Evolutionary conservation across 2,797 vertebrate species (phyloP).

Genomic region (Vespertilio murinus): DNA sequence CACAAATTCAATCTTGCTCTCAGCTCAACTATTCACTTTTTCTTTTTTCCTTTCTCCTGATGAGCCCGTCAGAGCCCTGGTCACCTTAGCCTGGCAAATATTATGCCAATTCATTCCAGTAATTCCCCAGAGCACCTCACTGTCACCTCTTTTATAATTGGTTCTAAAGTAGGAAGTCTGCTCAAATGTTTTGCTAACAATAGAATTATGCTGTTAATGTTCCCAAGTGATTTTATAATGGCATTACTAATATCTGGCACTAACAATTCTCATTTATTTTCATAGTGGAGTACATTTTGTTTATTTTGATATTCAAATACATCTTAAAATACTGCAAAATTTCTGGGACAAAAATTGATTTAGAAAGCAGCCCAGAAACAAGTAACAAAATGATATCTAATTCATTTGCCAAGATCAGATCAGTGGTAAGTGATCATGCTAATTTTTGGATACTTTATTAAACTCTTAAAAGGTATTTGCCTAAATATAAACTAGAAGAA

Average conservation of each 20-base stretch:
- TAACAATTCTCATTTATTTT: not conserved
- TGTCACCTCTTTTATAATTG: not conserved
- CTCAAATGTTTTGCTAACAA: not conserved
- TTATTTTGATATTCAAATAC: constrained; percentile 26
- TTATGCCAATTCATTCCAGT: not conserved
- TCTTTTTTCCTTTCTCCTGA: not conserved
- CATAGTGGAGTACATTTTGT: not conserved
- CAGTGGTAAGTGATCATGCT: not conserved
- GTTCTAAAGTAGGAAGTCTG: not conserved
- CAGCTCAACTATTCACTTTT: not conserved
- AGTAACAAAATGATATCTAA: not conserved
- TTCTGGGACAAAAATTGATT: not conserved
- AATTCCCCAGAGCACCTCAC: not conserved
- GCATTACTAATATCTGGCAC: not conserved
- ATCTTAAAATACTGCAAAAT: not conserved
- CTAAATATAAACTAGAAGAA: not conserved
- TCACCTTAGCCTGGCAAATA: not conserved
- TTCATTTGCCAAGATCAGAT: not conserved
- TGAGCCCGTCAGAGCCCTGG: not conserved
- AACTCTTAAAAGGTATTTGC: not conserved
- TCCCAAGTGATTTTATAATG: constrained; percentile 1
- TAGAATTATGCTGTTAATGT: not conserved
- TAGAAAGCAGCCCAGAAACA: constrained; percentile 16
- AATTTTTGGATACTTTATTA: not conserved
- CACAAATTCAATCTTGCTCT: not conserved